A percentile compares a stretch with the other conserved stretches of the same genome.
phyloP scores from a whole-genome alignment of 2,113 vertebrate species.

The Myocastor coypus region DNA sequence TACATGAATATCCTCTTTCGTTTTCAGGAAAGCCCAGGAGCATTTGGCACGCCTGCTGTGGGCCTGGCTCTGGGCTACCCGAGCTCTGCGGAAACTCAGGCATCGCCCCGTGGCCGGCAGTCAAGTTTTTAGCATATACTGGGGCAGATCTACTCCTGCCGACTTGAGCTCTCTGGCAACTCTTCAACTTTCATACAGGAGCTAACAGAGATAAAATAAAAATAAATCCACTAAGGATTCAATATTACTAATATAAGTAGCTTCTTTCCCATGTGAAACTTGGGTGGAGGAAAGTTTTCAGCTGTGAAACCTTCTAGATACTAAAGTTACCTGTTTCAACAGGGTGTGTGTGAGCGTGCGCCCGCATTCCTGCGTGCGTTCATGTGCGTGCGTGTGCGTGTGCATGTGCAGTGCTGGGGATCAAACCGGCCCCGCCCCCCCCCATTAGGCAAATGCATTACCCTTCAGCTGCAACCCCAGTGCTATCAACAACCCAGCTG shows the following conservation, averaged over 20 bases:
- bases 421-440: too few relatives aligned
- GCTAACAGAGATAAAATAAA: not conserved
- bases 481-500: too few relatives aligned
- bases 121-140: not conserved
- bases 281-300: constrained; percentile 4
- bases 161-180: not conserved
- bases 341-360: not conserved
- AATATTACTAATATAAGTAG: constrained; percentile 22
- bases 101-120: too few relatives aligned
- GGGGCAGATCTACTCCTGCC: not conserved
- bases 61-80: not conserved
- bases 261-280: not conserved
- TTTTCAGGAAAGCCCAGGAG: not conserved
- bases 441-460: not conserved
- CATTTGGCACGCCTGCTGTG: not conserved
- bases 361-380: too few relatives aligned
- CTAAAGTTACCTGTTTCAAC: constrained; percentile 2
- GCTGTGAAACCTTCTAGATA: constrained; percentile 3
- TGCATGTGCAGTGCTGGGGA: not conserved
- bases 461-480: too few relatives aligned
- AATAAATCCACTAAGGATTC: constrained; percentile 43
- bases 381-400: not conserved
- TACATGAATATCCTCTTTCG: not conserved
- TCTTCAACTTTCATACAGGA: not conserved
- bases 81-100: not conserved